Conservation (phyloP, 2,888 invertebrate genomes). For the Schizaphis graminum region DNA sequence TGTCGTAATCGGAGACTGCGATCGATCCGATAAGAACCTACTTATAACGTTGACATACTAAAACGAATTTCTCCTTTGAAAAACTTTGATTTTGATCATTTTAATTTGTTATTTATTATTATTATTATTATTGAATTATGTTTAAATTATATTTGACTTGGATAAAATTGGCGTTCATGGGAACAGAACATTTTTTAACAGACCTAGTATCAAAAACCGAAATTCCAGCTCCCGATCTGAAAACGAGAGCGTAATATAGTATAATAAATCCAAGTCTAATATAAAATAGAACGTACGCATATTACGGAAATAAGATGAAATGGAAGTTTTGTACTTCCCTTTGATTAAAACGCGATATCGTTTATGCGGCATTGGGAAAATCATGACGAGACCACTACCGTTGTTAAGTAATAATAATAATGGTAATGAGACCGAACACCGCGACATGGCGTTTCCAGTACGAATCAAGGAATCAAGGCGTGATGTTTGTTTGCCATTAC, state of each 20-base stretch:
- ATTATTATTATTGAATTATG: not conserved
- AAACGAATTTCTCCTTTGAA: not conserved
- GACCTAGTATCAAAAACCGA: not conserved
- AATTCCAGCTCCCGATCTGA: not conserved
- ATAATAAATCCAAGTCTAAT: not conserved
- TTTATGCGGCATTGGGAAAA: not conserved
- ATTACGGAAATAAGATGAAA: not conserved
- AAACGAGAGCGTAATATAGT: not conserved
- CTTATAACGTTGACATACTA: not conserved
- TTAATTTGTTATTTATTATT: not conserved
- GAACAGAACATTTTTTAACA: not conserved
- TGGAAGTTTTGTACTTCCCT: not conserved
- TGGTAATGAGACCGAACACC: not conserved
- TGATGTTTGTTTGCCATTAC: not conserved
- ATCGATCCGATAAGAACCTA: not conserved
- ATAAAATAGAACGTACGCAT: not conserved
- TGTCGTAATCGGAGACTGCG: not conserved
- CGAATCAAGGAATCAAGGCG: too few relatives aligned
- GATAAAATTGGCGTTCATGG: not conserved
- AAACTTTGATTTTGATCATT: not conserved
- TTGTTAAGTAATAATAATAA: not conserved
- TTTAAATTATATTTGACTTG: not conserved
- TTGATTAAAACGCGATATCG: not conserved
- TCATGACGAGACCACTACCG: not conserved
- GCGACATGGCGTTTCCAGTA: not conserved